Evolutionary conservation across 2,888 invertebrate genomes (phyloP).

Genomic region (Tenthredo scrophulariae): DNA sequence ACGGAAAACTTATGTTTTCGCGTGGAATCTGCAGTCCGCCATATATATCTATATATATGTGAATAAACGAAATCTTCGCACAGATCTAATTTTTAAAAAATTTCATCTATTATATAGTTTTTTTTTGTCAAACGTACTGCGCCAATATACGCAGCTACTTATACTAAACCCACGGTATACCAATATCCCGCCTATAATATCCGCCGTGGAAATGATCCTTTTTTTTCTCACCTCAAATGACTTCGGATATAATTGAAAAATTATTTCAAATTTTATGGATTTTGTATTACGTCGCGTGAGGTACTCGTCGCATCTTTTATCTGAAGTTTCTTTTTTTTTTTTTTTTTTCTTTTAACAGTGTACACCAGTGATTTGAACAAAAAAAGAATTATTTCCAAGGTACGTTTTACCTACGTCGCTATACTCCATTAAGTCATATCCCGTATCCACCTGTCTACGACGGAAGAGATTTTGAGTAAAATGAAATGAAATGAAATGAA

Average conservation of each 20-base stretch:
- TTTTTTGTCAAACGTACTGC: neutral
- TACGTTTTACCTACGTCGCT: neutral
- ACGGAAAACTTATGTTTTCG: neutral
- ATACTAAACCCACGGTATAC: neutral
- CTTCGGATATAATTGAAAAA: too few relatives aligned
- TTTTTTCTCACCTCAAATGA: too few relatives aligned
- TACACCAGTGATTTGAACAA: too few relatives aligned
- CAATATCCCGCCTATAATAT: too few relatives aligned
- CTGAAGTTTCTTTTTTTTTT: too few relatives aligned
- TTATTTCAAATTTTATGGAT: too few relatives aligned
- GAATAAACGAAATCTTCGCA: neutral
- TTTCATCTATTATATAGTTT: neutral
- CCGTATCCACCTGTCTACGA: neutral
- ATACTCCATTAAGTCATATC: neutral
- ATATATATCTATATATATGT: too few relatives aligned
- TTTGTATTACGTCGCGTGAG: too few relatives aligned
- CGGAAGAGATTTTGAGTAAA: neutral
- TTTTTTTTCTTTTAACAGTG: too few relatives aligned
- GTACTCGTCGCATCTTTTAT: too few relatives aligned
- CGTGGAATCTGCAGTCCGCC: slow-evolving; percentile 5
- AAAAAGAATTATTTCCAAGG: too few relatives aligned
- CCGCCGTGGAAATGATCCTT: too few relatives aligned
- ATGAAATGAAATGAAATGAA: slow-evolving; percentile 15
- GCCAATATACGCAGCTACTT: neutral
- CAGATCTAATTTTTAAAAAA: neutral